phyloP scores from a whole-genome alignment of 2,113 vertebrate genomes.

The Blennius ocellaris region DNA sequence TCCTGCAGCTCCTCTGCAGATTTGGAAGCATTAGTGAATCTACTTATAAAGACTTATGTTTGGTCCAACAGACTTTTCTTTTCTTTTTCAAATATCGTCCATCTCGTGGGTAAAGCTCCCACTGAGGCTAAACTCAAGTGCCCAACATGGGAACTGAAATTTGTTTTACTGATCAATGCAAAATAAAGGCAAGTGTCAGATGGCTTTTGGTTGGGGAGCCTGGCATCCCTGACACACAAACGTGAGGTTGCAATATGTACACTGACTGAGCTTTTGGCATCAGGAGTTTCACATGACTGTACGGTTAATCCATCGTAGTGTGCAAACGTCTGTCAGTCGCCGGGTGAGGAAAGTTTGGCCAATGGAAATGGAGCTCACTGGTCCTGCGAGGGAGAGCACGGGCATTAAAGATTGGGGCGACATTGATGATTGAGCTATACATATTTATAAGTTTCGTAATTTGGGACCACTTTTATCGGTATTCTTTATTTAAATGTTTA shows the following conservation, averaged over 20 bases:
- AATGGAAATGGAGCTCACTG: background rate
- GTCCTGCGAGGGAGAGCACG: background rate
- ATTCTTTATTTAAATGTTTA: no score
- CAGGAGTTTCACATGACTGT: conserved; percentile 4
- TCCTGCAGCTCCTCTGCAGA: conserved; percentile 12
- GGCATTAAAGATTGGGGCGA: background rate
- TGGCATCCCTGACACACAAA: conserved; percentile 5
- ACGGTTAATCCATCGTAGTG: conserved; percentile 19
- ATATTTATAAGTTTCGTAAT: no score
- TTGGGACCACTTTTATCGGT: no score
- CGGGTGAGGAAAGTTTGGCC: background rate
- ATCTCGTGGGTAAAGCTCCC: background rate
- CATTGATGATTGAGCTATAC: background rate
- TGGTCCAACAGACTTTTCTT: background rate
- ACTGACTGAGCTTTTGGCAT: conserved; percentile 11
- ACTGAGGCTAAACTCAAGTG: background rate
- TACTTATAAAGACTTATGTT: background rate
- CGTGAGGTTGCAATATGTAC: conserved; percentile 4
- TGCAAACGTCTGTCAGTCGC: conserved; percentile 22
- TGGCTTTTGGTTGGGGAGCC: background rate
- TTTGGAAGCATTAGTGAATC: background rate
- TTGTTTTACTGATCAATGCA: conserved; percentile 13
- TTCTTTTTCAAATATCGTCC: background rate
- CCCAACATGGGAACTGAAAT: no score
- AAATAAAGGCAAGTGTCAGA: conserved; percentile 29